Base-by-base conservation (phyloP, 2,888 invertebrate genomes). In the Himalopsyche kuldschensis region DNA sequence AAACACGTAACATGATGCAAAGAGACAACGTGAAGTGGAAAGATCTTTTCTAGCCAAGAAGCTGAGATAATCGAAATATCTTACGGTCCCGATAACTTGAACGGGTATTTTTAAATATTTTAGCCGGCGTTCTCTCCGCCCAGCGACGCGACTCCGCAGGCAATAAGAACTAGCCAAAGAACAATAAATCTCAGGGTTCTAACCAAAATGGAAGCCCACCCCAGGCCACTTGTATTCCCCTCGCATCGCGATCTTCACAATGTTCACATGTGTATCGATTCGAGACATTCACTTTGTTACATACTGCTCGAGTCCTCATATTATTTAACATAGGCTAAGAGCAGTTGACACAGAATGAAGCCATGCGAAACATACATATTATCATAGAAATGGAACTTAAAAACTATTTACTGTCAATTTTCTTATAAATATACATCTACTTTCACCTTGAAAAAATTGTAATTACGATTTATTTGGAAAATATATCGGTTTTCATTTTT, bases 241-340 rank as follows among this genome's bases (percentile, higher is more conserved):
- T 55, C 24, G 24, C 20, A 55, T 55, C 80, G 46, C 27, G n/a
- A 75, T 80, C 69, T 80, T 80, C 80, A 30, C 27, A 78, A 77
- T 84, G 78, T 84, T 84, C 84, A 84, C 84, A 84, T 84, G 84
- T 84, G 84, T 84, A 84, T 84, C 81, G 84, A 84, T 84, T 84
- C 69, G 30, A 41, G 76, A 35, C 47, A 81, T 55, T 63, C 41
- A 41, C 55, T 20, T 30, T 17, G 79, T 11, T 69, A 69, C 55
- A 35, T 35, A 20, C 27, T 79, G 35, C 63, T 24, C 15, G 1
- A 30, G 69, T 79, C 31, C 63, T 35, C 77, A n/a, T 41, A 41
- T 15, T 15, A 41, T 41, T 41, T 63, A 63, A 79, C 63, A 63
- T 31, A 17, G 79, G 20, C 20, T 31, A 32, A 31, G 48, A 80